Evolutionary conservation across 1,140 invertebrate genomes (phyloP), one percentile per base, ranked within the genome.

Genomic region (Drosophila melanica): DNA sequence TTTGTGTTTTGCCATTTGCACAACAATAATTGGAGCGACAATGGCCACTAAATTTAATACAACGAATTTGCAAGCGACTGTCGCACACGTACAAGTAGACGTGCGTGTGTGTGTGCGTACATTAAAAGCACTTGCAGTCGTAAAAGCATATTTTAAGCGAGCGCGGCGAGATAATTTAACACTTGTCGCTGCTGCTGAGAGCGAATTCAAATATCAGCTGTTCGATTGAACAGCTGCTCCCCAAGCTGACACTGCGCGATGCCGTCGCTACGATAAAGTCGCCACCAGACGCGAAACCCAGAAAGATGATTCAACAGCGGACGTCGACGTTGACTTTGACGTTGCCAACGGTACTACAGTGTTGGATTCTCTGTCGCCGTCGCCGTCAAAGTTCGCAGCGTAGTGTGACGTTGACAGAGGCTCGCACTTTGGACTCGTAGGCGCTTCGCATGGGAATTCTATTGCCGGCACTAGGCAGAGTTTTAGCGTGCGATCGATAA

Each of bases 141-240:
- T 20, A n/a, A 1, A 20, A 5, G 18, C 10, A 6, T 45, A 45
- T 54, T 11, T 54, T 23, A 30, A 33, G 7, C 51, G 20, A 39
- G 27, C 7, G 23, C 16, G 47, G 27, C 16, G n/a, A 66, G 68
- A 71, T 72, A 72, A 66, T 53, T 66, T 39, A 72, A 59, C 70
- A 59, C 44, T 58, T 45, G 66, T 53, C 33, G 35, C 41, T 7
- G 35, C 41, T 7, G 62, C 53, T 58, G 55, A 44, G 55, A 47
- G 63, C 41, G 63, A 59, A 50, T 60, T 60, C 27, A 50, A 23
- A 47, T 47, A 67, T 67, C 64, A 67, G 70, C 64, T 73, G 70
- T 54, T 73, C 33, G 20, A 41, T 60, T 60, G 47, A 59, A 73
- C 39, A 59, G 48, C 47, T 67, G 69, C 37, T 51, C 42, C 10